phyloP scores from a whole-genome alignment of 35 echinoderm and acorn worm genomes.

The Apostichopus californicus region DNA sequence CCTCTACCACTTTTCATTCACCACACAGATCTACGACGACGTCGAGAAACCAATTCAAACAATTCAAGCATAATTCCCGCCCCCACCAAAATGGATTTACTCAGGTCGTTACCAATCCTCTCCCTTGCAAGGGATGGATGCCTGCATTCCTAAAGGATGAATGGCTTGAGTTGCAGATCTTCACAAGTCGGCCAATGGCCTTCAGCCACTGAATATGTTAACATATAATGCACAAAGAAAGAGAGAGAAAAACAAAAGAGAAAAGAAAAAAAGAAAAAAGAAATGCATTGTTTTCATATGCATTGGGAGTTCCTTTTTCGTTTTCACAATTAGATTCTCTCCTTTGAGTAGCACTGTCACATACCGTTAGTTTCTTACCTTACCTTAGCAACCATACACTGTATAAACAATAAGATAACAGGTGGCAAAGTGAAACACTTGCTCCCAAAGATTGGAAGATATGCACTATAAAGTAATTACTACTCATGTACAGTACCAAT shows the following conservation, averaged over 20 bases:
- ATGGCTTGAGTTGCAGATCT: slow-evolving; percentile 46
- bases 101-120: slow-evolving; percentile 45
- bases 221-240: slow-evolving; percentile 58
- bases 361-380: neutral
- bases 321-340: neutral
- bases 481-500: too few species aligned
- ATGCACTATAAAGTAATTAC: too few species aligned
- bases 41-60: neutral
- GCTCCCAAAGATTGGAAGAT: too few species aligned
- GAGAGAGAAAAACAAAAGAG: slow-evolving; percentile 48
- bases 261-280: slow-evolving; percentile 39
- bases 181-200: slow-evolving; percentile 44
- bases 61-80: slow-evolving; percentile 7
- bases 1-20: neutral
- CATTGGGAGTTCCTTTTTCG: neutral
- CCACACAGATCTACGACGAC: neutral
- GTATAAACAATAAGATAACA: too few species aligned
- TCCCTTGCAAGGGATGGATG: slow-evolving; percentile 42
- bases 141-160: slow-evolving; percentile 37
- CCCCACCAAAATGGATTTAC: slow-evolving; percentile 22
- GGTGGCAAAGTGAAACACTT: too few species aligned
- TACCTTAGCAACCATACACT: neutral
- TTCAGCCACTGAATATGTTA: slow-evolving; percentile 54
- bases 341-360: neutral
- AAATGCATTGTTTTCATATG: slow-evolving; percentile 23